A percentile compares a stretch with the other conserved stretches of the same genome.
Evolutionary conservation across 2,888 invertebrate species (phyloP).

Genomic region (Acanthopleura granulata): DNA sequence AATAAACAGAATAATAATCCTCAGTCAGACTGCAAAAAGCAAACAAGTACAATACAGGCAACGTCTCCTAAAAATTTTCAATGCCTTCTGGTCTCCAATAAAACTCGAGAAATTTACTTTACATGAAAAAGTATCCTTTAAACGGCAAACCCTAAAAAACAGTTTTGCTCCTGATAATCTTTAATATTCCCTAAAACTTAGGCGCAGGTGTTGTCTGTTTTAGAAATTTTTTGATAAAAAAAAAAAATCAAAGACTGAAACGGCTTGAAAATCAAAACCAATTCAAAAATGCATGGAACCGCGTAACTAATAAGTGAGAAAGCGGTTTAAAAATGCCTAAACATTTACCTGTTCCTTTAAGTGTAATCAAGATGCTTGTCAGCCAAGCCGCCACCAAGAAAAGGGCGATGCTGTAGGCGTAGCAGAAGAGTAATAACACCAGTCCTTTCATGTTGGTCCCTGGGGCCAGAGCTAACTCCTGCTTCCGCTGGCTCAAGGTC

Average conservation of each 20-base stretch:
- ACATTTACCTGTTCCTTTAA: slow-evolving; percentile 9
- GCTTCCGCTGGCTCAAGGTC: not conserved
- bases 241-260: no score
- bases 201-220: no score
- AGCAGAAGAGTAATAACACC: not conserved
- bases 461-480: not conserved
- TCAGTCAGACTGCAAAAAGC: no score
- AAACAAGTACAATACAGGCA: not conserved
- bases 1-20: not conserved
- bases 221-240: no score
- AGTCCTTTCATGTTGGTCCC: slow-evolving; percentile 11
- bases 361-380: not conserved
- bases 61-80: not conserved
- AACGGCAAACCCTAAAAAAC: no score
- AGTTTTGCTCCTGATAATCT: no score
- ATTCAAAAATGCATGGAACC: no score
- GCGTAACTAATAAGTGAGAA: not conserved
- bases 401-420: slow-evolving; percentile 9
- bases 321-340: not conserved
- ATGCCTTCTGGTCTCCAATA: not conserved
- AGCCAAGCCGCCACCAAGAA: slow-evolving; percentile 10
- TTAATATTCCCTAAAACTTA: no score
- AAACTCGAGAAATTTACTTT: not conserved
- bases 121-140: no score
- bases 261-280: no score